phyloP scores from a whole-genome alignment of 1,140 invertebrate genomes.

The Dendrolimus kikuchii region DNA sequence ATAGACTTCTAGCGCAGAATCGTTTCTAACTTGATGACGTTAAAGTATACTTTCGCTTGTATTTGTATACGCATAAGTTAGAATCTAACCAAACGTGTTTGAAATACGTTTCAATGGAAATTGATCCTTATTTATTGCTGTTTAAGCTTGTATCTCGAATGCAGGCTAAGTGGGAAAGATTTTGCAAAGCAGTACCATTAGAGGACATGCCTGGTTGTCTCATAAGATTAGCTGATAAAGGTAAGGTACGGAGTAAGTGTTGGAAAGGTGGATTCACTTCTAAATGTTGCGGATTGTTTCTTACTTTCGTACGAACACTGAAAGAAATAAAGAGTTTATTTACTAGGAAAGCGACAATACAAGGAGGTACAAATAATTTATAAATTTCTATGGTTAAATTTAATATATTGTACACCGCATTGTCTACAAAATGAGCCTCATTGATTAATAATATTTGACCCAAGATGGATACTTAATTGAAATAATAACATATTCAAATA shows the following conservation, averaged over 20 bases:
- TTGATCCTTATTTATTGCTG: conserved; percentile 10
- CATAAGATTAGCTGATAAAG: conserved; percentile 49
- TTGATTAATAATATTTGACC: no score
- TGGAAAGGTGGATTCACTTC: conserved; percentile 14
- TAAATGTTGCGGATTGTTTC: background rate
- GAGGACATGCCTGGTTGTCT: conserved; percentile 38
- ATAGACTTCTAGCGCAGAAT: conserved; percentile 9
- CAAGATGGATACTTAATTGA: no score
- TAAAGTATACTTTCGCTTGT: conserved; percentile 15
- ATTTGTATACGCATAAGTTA: conserved; percentile 21
- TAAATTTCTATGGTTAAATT: no score
- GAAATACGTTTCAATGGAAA: conserved; percentile 10
- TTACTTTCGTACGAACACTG: no score
- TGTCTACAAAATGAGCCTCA: no score
- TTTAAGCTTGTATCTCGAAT: conserved; percentile 5
- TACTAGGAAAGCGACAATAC: no score
- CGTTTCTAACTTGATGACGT: conserved; percentile 11
- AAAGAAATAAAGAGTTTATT: no score
- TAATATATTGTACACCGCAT: no score
- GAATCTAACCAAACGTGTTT: conserved; percentile 54
- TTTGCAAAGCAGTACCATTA: conserved; percentile 44
- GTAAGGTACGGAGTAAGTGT: conserved; percentile 32
- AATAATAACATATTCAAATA: no score
- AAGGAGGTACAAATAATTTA: no score
- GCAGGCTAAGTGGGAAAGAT: conserved; percentile 14